phyloP scores from a whole-genome alignment of 2,113 vertebrate genomes.

The Seriola aureovittata region DNA sequence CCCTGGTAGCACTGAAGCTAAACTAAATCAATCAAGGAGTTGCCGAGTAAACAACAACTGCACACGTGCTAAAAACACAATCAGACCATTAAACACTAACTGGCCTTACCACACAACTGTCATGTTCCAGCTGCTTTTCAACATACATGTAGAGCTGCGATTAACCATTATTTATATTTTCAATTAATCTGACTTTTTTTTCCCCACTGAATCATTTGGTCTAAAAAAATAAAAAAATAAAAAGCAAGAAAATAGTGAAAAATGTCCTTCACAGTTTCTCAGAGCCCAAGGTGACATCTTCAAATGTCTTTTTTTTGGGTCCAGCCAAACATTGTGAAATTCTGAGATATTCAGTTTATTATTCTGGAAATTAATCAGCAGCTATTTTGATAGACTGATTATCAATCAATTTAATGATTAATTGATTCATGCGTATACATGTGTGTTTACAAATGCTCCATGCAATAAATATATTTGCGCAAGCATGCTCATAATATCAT shows the following conservation, averaged over 20 bases:
- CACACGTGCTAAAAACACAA: conserved; percentile 56
- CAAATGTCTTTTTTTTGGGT: neutral
- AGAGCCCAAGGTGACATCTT: neutral
- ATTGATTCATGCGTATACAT: neutral
- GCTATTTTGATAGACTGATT: neutral
- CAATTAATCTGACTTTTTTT: neutral
- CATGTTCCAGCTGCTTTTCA: conserved; percentile 8
- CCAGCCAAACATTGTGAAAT: neutral
- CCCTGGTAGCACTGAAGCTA: conserved; percentile 62
- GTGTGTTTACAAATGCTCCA: neutral
- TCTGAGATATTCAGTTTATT: neutral
- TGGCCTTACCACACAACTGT: conserved; percentile 43
- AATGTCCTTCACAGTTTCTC: no score
- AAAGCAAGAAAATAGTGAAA: neutral
- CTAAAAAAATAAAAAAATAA: neutral
- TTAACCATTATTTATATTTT: neutral
- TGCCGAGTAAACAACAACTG: conserved; percentile 75
- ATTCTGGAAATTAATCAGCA: neutral
- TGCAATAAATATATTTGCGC: neutral
- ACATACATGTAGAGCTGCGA: neutral
- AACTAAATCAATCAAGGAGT: conserved; percentile 77
- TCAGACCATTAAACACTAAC: conserved; percentile 69
- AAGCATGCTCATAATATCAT: neutral
- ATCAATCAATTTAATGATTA: neutral
- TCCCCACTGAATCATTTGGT: neutral